A percentile compares a stretch with the other conserved stretches of the same genome.
phyloP scores from a whole-genome alignment of 92 coral and sea anemone genomes.

The Scolanthus callimorphus region DNA sequence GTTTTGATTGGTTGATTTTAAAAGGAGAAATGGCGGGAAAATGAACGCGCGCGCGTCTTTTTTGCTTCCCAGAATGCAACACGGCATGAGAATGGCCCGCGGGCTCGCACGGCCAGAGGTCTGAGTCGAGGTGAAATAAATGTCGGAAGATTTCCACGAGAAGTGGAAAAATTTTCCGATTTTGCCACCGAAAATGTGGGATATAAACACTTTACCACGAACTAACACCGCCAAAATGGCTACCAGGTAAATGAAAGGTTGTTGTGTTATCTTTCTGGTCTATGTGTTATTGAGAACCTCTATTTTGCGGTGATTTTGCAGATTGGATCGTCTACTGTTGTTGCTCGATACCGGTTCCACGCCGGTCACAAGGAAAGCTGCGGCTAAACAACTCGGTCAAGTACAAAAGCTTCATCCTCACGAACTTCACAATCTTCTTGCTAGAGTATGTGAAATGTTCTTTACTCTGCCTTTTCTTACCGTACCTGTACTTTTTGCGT shows the following conservation, averaged over 20 bases:
- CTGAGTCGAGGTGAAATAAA: constrained; percentile 34
- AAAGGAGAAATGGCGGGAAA: constrained; percentile 43
- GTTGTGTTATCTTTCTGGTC: too few relatives aligned
- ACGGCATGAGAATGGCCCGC: constrained; percentile 5
- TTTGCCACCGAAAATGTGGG: constrained; percentile 10
- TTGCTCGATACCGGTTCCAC: constrained; percentile 97
- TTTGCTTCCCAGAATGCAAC: constrained; percentile 17
- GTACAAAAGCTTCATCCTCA: constrained; percentile 99
- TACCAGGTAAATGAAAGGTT: constrained; percentile 76
- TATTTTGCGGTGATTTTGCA: constrained; percentile 12
- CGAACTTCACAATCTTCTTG: constrained; percentile 88
- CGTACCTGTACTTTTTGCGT: too few relatives aligned
- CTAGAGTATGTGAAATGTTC: constrained; percentile 92
- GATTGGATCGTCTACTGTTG: constrained; percentile 91
- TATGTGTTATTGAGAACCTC: too few relatives aligned
- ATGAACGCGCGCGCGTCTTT: constrained; percentile 27
- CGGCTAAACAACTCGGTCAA: constrained; percentile 96
- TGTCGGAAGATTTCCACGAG: constrained; percentile 11
- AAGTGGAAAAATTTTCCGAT: not conserved
- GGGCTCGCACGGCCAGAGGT: constrained; percentile 2
- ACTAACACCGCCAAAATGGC: constrained; percentile 36
- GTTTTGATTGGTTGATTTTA: constrained; percentile 17
- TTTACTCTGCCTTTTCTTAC: too few relatives aligned
- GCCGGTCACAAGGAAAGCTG: constrained; percentile 92
- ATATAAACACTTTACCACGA: constrained; percentile 16